Evolutionary conservation across 2,888 invertebrate genomes (phyloP), one percentile per base, ranked within the genome.

Genomic region (Brachypterus glaber): DNA sequence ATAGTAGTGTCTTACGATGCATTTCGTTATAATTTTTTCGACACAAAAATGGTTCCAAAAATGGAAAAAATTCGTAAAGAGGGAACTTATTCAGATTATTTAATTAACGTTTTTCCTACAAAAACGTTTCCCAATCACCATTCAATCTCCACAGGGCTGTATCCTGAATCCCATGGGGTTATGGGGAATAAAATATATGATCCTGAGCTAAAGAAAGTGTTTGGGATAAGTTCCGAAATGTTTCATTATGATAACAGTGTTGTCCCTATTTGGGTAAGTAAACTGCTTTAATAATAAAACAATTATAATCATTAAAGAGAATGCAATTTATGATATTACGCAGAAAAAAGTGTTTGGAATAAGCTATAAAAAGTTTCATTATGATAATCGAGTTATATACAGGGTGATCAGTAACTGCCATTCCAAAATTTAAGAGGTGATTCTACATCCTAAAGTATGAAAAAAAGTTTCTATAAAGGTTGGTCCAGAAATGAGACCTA

Each of bases 41-140:
- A 72, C 2, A 68, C 71, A 47, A 67, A 70, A 49, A 47, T 68
- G 1, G 75, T 78, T 2, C 74, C 78, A 0, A 70, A 70, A 48
- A 68, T 83, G 63, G 65, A 72, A 30, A 59, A 61, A 36, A 52
- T 84, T 27, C 70, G 70, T 26, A 52, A 60, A 9, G 55, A 68
- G 39, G 79, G 82, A 3, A 71, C 74, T 3, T 65, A 69, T 45
- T 66, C 76, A 0, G 72, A 73, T 40, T 71, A 72, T 50, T 69
- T 80, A 65, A 62, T 64, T 30, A 77, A 76, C 52, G 70, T 76
- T 26, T 80, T 79, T 55, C 72, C 76, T 0, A 82, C 83, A 1
- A 79, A 79, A 63, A 85, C 84, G 1, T 79, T 79, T 54, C 79
- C 82, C 1, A 84, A 84, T 63, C 84, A 84, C 62, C 77, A 77